phyloP scores from a whole-genome alignment of 2,113 vertebrate species.

The Ctenomys sociabilis region DNA sequence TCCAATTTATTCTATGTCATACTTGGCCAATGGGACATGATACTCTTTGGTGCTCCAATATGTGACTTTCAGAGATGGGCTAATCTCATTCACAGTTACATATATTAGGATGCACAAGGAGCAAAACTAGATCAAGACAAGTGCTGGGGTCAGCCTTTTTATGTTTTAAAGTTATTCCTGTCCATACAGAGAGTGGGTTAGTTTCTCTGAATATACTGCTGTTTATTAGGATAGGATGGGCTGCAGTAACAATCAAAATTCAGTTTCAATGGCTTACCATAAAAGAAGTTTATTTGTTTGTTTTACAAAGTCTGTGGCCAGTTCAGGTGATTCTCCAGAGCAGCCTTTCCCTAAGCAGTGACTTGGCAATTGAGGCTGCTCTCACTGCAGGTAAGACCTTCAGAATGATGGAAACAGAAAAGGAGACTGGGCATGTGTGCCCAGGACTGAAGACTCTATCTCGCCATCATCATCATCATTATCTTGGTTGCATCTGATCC shows the following conservation, averaged over 20 bases:
- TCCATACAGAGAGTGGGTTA: neutral
- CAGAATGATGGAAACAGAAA: neutral
- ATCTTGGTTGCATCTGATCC: neutral
- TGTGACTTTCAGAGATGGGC: neutral
- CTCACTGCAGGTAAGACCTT: accelerated
- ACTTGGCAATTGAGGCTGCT: neutral
- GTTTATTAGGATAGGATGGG: neutral
- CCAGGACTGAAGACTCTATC: neutral
- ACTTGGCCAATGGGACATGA: neutral
- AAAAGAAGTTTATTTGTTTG: neutral
- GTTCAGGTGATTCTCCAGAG: neutral
- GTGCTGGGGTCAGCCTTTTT: neutral
- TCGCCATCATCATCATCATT: neutral
- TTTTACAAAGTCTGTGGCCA: neutral
- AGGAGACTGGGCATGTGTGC: neutral
- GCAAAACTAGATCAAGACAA: neutral
- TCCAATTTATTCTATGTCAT: neutral
- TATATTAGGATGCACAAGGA: neutral
- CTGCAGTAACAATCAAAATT: neutral
- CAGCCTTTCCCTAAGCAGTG: neutral
- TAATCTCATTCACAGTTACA: neutral
- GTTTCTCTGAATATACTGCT: neutral
- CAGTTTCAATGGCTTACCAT: neutral
- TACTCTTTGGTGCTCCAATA: neutral
- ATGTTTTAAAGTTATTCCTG: neutral